Conservation (phyloP, 2,113 vertebrate genomes). For the Protobothrops flavoviridis region DNA sequence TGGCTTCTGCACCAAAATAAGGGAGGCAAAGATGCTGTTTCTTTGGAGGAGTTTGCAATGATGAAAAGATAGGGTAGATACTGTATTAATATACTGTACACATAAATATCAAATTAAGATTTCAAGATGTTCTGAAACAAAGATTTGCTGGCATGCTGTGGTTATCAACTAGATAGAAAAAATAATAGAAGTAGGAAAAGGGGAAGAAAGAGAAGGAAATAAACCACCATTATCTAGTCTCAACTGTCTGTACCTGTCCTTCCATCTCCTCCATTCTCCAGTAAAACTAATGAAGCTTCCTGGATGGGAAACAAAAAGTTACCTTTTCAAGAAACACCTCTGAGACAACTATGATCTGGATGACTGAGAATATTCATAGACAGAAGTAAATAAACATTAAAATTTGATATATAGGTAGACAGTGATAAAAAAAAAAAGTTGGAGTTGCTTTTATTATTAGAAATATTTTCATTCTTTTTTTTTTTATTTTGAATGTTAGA, state of each 20-base stretch:
- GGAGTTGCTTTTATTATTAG: background rate
- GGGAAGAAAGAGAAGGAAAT: background rate
- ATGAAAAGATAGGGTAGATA: background rate
- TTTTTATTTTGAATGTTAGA: background rate
- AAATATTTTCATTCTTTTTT: background rate
- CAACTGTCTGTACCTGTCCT: too few species aligned
- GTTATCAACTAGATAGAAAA: too few species aligned
- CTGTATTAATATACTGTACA: background rate
- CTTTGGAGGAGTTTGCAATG: background rate
- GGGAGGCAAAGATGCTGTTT: background rate
- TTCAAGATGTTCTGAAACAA: background rate
- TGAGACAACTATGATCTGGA: too few species aligned
- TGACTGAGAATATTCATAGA: too few species aligned
- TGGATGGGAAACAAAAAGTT: too few species aligned
- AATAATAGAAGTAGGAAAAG: background rate
- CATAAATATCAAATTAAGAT: background rate
- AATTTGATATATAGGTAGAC: background rate
- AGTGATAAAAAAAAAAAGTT: background rate
- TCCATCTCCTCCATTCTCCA: too few species aligned
- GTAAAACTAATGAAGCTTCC: too few species aligned
- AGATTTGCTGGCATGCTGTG: background rate
- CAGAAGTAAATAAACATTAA: background rate
- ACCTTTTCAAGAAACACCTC: too few species aligned
- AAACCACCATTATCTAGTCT: too few species aligned
- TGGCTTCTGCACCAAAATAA: background rate